A percentile compares a stretch with the other conserved stretches of the same genome.
Evolutionary conservation across 2,113 vertebrate genomes (phyloP).

Genomic region (Pelmatolapia mariae): DNA sequence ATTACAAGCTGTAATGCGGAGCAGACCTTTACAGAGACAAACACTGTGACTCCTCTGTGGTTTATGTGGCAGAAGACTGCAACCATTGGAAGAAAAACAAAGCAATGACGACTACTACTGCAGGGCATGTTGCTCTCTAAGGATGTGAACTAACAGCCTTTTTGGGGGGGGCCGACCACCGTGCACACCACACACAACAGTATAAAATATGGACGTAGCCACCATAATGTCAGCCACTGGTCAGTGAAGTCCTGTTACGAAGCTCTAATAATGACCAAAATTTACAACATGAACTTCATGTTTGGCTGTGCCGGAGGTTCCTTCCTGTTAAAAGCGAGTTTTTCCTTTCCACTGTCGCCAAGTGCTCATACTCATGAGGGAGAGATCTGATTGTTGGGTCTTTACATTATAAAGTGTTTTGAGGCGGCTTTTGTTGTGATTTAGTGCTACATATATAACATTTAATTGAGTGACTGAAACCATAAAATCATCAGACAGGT

Average conservation of each 20-base stretch:
- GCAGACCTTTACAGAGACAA: neutral
- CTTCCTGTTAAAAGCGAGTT: neutral
- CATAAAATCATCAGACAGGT: neutral
- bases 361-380: neutral
- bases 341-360: neutral
- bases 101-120: neutral
- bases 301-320: neutral
- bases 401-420: neutral
- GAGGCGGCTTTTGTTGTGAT: neutral
- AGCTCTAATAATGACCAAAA: neutral
- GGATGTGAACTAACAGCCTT: neutral
- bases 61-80: neutral
- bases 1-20: neutral
- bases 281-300: neutral
- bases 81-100: neutral
- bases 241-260: neutral
- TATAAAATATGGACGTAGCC: neutral
- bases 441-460: neutral
- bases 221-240: neutral
- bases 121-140: neutral
- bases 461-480: neutral
- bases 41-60: neutral
- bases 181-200: neutral
- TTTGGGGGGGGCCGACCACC: fast-evolving
- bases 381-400: neutral